Conservation (phyloP, 2,888 invertebrate species). For the Pseudococcus longispinus region DNA sequence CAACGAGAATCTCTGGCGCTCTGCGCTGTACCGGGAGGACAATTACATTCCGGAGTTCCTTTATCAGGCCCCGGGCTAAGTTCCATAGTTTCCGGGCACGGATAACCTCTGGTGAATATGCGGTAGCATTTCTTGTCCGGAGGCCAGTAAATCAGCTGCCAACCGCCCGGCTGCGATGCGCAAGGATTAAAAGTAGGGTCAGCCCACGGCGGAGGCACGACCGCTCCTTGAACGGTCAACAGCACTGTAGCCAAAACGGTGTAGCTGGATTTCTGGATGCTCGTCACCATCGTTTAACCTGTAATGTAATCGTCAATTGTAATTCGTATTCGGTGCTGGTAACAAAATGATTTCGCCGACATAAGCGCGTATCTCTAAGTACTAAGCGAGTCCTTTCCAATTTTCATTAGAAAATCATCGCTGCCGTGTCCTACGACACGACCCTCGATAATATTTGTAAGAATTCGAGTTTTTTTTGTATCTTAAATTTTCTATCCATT, state of each 20-base stretch:
- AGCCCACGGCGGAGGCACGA: conserved; percentile 86
- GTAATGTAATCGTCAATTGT: neutral
- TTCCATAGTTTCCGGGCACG: conserved; percentile 86
- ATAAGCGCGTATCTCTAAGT: no score
- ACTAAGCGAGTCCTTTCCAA: no score
- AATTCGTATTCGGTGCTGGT: no score
- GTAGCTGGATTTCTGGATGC: conserved; percentile 34
- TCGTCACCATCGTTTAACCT: neutral
- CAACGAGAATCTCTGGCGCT: conserved; percentile 74
- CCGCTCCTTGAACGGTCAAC: conserved; percentile 64
- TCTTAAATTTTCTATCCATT: no score
- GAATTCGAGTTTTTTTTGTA: no score
- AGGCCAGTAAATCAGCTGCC: conserved; percentile 87
- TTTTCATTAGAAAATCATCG: no score
- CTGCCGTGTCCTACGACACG: no score
- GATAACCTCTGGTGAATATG: conserved; percentile 80
- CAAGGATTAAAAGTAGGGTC: conserved; percentile 83
- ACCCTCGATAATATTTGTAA: no score
- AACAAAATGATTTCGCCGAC: no score
- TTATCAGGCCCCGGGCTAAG: conserved; percentile 71
- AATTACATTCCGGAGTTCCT: conserved; percentile 79
- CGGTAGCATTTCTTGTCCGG: conserved; percentile 84
- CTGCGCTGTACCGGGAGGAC: conserved; percentile 81
- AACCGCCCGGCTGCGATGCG: conserved; percentile 78
- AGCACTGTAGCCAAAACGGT: conserved; percentile 41